Base-by-base conservation (phyloP, 2,888 invertebrate genomes). In the Acholoe squamosa region DNA sequence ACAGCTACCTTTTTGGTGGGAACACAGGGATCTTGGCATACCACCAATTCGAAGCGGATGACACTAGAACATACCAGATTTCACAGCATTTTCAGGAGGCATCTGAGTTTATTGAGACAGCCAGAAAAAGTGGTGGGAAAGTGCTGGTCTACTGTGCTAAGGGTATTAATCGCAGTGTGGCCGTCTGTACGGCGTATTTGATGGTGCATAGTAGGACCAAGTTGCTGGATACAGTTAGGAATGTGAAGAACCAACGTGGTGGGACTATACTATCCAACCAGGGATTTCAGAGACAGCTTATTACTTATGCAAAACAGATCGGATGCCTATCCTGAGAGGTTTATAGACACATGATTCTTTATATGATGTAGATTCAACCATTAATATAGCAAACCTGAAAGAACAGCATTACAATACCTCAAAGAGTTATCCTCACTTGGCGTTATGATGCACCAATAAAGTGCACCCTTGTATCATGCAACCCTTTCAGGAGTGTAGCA, bases 141-240 rank as follows among this genome's bases (percentile, higher is more conserved):
- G 92, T 90, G 43, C 67, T 92, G 86, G 92, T 92, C 5, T 92
- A 92, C 84, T 92, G 92, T 90, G 91, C 91, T n/a, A 91, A 92
- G 56, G 92, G 92, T 0, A 89, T 92, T 61, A 92, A 92, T 90
- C 86, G 92, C 0, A 92, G 92, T 67, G 92, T 89, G 28, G 91
- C 92, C 28, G 76, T 92, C 12, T 92, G 92, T 71, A 76, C 91
- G 10, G 92, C 92, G n/a, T 92, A 92, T 76, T 16, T 92, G 52
- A 91, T 92, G 90, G 89, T 86, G 34, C 31, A 89, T 34, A 56
- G 89, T 25, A 56, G 91, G 52, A 56, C 90, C 28, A 91, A 90
- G 31, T 88, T 92, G 51, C 43, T 92, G 76, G 61, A 91, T 16
- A 91, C 92, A 0, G 86, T 92, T 54, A 76, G 91, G 25, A 71